These are phyloP conservation scores for Bembecia ichneumoniformis DNA, from an alignment of 2,888 invertebrate genomes.

Conservation along the genomic window DNA sequence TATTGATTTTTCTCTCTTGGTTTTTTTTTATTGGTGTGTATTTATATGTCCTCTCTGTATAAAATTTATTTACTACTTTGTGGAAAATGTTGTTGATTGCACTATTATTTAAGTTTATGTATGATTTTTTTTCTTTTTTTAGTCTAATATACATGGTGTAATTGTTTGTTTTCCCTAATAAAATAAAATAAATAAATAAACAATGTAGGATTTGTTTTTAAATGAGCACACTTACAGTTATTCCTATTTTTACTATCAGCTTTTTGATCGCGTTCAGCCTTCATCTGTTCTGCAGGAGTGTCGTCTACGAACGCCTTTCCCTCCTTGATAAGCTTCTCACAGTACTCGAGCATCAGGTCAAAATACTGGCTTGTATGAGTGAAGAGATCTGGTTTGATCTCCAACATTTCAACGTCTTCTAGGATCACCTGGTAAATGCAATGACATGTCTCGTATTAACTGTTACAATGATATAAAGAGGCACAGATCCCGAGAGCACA, in stretches of 20 bases:
- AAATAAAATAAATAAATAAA: no score
- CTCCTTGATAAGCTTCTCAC: constrained; percentile 88
- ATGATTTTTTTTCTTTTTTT: no score
- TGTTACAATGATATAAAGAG: neutral
- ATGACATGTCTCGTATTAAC: no score
- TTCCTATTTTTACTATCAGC: constrained; percentile 86
- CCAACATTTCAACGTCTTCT: constrained; percentile 91
- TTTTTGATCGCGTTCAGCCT: constrained; percentile 91
- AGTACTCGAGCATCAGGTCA: constrained; percentile 89
- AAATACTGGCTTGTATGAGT: constrained; percentile 98
- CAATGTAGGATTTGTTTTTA: no score
- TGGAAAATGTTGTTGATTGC: no score
- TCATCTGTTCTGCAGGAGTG: constrained; percentile 95
- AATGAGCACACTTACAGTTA: constrained; percentile 76
- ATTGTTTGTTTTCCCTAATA: no score
- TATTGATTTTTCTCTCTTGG: no score
- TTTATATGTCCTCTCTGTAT: no score
- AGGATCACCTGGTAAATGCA: constrained; percentile 75
- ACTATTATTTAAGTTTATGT: no score
- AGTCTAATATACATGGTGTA: no score
- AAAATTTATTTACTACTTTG: no score
- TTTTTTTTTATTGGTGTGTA: no score
- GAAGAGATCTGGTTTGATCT: constrained; percentile 92
- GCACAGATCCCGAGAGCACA: neutral
- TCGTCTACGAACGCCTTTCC: constrained; percentile 98